phyloP scores from a whole-genome alignment of 2,888 invertebrate species.

The Oligia latruncula region DNA sequence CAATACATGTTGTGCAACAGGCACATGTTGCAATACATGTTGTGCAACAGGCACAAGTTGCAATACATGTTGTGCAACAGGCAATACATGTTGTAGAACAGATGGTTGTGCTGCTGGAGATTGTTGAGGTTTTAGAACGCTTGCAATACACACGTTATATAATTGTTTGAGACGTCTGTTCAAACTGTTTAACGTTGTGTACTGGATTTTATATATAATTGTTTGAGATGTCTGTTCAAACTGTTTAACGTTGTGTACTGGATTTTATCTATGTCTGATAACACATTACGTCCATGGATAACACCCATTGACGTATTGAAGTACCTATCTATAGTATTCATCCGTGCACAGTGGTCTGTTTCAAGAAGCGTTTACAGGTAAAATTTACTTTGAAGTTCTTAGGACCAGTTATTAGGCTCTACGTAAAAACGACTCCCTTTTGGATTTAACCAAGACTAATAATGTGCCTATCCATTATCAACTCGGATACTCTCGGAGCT shows the following conservation, averaged over 20 bases:
- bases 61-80: too few relatives aligned
- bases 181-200: too few relatives aligned
- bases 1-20: not conserved
- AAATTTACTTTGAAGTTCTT: constrained; percentile 2
- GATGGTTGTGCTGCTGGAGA: too few relatives aligned
- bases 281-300: too few relatives aligned
- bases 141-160: not conserved
- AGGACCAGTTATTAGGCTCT: not conserved
- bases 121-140: not conserved
- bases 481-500: not conserved
- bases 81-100: too few relatives aligned
- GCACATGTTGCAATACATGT: too few relatives aligned
- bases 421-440: not conserved
- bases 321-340: not conserved
- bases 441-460: not conserved
- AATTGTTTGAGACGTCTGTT: not conserved
- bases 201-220: too few relatives aligned
- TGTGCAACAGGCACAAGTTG: too few relatives aligned
- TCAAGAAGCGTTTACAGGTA: constrained; percentile 4
- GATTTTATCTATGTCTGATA: not conserved
- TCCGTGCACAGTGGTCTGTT: not conserved
- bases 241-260: too few relatives aligned
- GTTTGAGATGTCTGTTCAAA: too few relatives aligned
- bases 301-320: not conserved
- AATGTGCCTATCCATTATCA: not conserved